These are phyloP conservation scores for Oreocharis arfaki DNA, from an alignment of 2,113 vertebrate species.

Conservation along the genomic window DNA sequence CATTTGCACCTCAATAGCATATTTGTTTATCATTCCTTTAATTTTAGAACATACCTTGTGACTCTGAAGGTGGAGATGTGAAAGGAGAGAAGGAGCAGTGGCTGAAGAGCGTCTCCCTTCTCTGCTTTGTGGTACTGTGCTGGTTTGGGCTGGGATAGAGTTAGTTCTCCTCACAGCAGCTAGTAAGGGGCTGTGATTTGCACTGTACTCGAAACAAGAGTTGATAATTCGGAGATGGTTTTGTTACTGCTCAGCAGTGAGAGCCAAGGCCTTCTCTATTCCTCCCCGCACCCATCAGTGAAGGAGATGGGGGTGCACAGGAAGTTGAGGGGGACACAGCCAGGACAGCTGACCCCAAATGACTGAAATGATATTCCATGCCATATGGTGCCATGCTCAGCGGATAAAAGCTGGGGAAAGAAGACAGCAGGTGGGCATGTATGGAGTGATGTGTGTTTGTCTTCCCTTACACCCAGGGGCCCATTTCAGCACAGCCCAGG, in stretches of 20 bases:
- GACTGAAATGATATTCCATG: neutral
- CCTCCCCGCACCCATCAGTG: rapidly evolving
- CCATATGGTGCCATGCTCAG: neutral
- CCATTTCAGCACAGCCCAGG: neutral
- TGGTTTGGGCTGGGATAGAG: neutral
- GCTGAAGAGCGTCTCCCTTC: neutral
- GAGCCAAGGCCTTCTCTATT: neutral
- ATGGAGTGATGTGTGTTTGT: neutral
- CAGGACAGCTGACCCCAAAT: neutral
- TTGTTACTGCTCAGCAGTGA: neutral
- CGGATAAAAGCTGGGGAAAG: neutral
- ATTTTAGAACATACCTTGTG: neutral
- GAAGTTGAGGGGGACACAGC: neutral
- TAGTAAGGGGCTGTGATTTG: too few species aligned
- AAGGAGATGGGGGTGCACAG: neutral
- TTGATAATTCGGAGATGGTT: neutral
- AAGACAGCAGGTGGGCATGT: rapidly evolving
- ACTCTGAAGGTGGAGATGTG: neutral
- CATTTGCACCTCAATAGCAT: neutral
- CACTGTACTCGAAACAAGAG: neutral
- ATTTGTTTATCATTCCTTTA: neutral
- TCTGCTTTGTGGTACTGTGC: neutral
- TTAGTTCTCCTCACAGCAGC: neutral
- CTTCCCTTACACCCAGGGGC: rapidly evolving
- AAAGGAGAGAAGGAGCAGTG: neutral